Evolutionary conservation across 2,888 invertebrate genomes (phyloP), one percentile per base, ranked within the genome.

Genomic region (Patella depressa): DNA sequence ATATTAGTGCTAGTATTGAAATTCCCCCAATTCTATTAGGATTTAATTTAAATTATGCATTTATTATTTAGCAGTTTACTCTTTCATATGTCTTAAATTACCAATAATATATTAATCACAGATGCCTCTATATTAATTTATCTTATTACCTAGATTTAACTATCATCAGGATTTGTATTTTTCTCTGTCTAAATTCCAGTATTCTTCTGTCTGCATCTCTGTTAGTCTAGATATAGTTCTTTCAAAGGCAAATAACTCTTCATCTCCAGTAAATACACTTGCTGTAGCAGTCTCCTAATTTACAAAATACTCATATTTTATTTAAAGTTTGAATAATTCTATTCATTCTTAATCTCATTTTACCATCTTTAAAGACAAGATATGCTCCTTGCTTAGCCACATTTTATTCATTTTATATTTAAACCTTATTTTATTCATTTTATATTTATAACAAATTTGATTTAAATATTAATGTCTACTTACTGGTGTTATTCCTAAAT

Each of bases 211-310:
- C 92, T 98, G 97, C 99, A 99, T 99, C 93, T 99, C 98, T 84
- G 95, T 94, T 57, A 99, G 94, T 82, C 99, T 93, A 0, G 99
- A 99, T 53, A 98, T 92, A 34, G 98, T 98, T 78, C 99, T 94
- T 88, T 98, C 97, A 90, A 96, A 98, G 0, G 99, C 99, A 92
- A 99, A 99, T 87, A 97, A 93, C 93, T 99, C 99, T 92, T 99
- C 99, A 91, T 97, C 97, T 0, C 99, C 99, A 0, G 98, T 98
- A 89, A 99, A 99, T 85, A 99, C 87, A 88, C 96, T 97, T 4
- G 97, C 96, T 82, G 94, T 94, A 29, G 96, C 94, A 88, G 95
- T 94, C 77, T 94, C 95, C 34, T 86, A 85, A 55, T 24, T 24
- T 24, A 65, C 14, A 14, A 5, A 45, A 45, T 45, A 45, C 1